phyloP scores from a whole-genome alignment of 2,888 invertebrate genomes.

The Drosophila peninsularis region DNA sequence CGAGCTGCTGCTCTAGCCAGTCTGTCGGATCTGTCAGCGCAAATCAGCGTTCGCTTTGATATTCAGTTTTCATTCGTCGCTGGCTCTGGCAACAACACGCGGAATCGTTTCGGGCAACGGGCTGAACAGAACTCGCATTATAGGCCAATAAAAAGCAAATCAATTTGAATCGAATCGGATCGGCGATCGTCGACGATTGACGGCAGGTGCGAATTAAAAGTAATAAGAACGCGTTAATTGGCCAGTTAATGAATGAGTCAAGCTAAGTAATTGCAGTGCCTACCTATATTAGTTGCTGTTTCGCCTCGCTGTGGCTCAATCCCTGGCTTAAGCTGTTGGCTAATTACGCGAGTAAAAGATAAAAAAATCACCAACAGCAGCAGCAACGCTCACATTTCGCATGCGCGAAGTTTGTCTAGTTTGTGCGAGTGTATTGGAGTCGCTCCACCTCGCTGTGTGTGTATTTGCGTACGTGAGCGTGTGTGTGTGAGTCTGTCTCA shows the following conservation, averaged over 20 bases:
- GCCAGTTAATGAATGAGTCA: constrained; percentile 35
- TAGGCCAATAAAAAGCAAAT: constrained; percentile 12
- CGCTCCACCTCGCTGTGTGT: constrained; percentile 17
- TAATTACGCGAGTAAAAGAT: constrained; percentile 71
- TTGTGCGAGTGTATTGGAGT: constrained; percentile 39
- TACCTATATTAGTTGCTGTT: constrained; percentile 3
- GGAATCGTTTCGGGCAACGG: constrained; percentile 43
- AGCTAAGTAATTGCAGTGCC: constrained; percentile 34
- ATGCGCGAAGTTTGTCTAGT: constrained; percentile 63
- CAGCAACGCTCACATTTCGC: constrained; percentile 56
- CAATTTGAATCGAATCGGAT: constrained; percentile 5
- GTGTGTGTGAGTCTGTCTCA: constrained; percentile 54
- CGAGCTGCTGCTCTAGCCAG: constrained; percentile 45
- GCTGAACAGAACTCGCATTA: constrained; percentile 24
- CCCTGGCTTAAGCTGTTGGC: constrained; percentile 52
- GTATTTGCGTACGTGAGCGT: constrained; percentile 2
- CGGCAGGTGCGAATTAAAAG: constrained; percentile 29
- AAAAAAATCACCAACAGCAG: constrained; percentile 26
- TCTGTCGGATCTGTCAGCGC: constrained; percentile 67
- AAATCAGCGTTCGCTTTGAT: constrained; percentile 39
- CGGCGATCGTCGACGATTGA: constrained; percentile 13
- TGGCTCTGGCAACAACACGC: constrained; percentile 67
- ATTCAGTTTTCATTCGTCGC: constrained; percentile 64
- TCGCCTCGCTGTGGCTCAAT: constrained; percentile 44
- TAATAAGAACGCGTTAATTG: constrained; percentile 41